Base-by-base conservation (phyloP, 2,797 vertebrate species). In the Mus caroli region DNA sequence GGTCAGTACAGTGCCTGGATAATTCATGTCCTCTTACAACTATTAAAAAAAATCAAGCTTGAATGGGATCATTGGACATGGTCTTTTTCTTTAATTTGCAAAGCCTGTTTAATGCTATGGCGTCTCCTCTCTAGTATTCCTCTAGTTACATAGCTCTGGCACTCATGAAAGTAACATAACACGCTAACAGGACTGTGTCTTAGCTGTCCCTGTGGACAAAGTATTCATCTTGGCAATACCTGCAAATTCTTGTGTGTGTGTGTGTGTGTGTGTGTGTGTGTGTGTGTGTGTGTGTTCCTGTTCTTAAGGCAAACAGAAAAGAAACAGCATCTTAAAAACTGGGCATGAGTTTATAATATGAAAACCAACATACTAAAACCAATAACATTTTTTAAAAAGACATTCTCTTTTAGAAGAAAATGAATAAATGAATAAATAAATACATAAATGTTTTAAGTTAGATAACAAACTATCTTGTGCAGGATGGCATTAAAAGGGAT, bases 41-140 rank as follows among this genome's bases (percentile, higher is more conserved):
- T 90, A 43, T 46, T 82, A 78, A 94, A 88, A 95, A 95, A 91
- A 94, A 84, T 93, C 64, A 86, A 95, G 37, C 60, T 92, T 91
- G 86, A 22, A 93, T 5, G 50, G 11, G 34, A 52, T 46, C 80
- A 31, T 40, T 80, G 50, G 67, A 5, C 17, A 9, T 46, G 6
- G 5, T 52, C 12, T n/a, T 88, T 94, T 79, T 80, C 69, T 94
- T 89, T 60, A 91, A 97, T 97, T 96, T 96, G 90, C 56, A 97
- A 96, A 96, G 76, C 80, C 84, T 62, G n/a, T 69, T 97, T 95
- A 95, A 97, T 91, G 80, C 93, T 82, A 85, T 82, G 79, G 67
- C 73, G 52, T 96, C 75, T 94, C 94, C 91, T 90, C 52, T 94
- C 62, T 37, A 77, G 50, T 56, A 71, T 62, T 77, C 73, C 92